Evolutionary conservation across 2,113 vertebrate genomes (phyloP).

Genomic region (Antigone vipio): DNA sequence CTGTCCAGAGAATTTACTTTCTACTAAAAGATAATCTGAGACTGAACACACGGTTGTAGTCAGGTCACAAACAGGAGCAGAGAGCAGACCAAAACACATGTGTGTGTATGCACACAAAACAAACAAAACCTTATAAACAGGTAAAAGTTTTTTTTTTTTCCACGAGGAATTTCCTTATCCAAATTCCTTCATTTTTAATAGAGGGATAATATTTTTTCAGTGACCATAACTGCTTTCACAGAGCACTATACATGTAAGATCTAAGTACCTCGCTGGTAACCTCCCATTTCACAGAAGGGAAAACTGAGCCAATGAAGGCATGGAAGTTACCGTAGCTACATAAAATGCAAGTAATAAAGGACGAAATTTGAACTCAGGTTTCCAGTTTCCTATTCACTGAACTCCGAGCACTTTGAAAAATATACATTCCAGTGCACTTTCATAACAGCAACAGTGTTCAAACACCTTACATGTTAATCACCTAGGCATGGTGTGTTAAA

Average conservation of each 20-base stretch:
- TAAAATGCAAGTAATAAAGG: neutral
- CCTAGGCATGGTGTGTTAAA: neutral
- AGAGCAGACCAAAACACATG: neutral
- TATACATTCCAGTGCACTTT: neutral
- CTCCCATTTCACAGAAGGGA: neutral
- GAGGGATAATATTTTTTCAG: neutral
- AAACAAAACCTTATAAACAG: neutral
- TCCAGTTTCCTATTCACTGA: neutral
- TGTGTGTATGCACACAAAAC: neutral
- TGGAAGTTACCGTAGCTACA: neutral
- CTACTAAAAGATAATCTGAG: neutral
- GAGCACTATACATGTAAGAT: fast-evolving
- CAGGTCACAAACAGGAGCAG: neutral
- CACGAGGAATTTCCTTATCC: neutral
- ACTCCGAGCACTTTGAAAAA: neutral
- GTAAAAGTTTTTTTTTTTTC: neutral
- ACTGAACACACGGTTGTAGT: neutral
- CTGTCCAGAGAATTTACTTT: neutral
- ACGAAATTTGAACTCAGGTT: slow-evolving; percentile 3
- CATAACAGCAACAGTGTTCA: neutral
- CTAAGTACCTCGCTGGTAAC: neutral
- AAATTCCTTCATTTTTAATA: neutral
- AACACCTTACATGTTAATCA: neutral
- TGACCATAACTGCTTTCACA: neutral
- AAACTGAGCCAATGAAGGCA: neutral